Percentiles rank a stretch among this genome's conserved stretches.
These are phyloP conservation scores for Antheraea pernyi DNA, from an alignment of 1,140 invertebrate genomes.

Conservation along the genomic window DNA sequence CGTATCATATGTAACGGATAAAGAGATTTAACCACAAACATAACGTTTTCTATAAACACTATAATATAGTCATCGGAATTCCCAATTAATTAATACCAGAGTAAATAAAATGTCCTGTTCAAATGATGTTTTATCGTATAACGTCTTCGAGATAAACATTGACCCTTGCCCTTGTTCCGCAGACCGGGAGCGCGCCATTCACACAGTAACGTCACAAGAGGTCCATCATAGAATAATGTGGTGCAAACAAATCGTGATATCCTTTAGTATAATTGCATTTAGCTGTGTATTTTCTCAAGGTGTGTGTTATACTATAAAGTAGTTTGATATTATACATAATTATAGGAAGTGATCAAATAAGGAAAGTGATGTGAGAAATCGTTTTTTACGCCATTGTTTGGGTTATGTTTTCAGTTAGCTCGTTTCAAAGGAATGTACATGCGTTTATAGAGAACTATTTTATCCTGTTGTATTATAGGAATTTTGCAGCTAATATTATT, in stretches of 20 bases:
- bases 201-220: not conserved
- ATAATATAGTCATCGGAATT: no score
- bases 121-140: no score
- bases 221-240: not conserved
- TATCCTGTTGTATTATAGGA: not conserved
- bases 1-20: no score
- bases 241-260: not conserved
- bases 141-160: no score
- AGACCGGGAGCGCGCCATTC: no score
- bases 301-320: not conserved
- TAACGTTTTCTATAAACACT: no score
- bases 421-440: not conserved
- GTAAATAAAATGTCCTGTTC: no score
- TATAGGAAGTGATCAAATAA: not conserved
- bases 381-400: not conserved
- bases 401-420: not conserved
- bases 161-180: no score
- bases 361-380: not conserved
- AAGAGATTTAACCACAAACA: no score
- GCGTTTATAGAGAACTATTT: not conserved
- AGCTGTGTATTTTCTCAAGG: not conserved
- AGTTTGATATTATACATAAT: not conserved
- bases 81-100: no score
- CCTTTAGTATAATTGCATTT: not conserved
- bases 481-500: not conserved